phyloP scores from a whole-genome alignment of 1,140 invertebrate species.

The Temnothorax curvispinosus region DNA sequence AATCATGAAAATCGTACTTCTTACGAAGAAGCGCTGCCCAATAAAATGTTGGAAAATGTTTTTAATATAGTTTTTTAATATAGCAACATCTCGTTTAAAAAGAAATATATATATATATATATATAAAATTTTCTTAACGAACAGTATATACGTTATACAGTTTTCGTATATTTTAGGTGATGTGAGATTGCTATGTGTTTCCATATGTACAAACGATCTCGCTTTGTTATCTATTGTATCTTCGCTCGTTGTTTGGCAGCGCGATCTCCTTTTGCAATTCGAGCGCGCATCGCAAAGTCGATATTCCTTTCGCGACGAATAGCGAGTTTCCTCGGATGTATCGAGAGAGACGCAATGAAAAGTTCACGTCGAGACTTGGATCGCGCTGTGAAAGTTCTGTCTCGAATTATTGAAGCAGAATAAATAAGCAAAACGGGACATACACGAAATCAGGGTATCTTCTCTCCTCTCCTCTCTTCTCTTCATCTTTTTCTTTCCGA shows the following conservation, averaged over 20 bases:
- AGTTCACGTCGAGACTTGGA: slow-evolving; percentile 61
- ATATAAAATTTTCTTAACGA: not conserved
- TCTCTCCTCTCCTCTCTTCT: not conserved
- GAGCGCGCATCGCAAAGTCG: slow-evolving; percentile 21
- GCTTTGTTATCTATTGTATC: not conserved
- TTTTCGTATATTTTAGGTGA: not conserved
- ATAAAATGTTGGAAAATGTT: not conserved
- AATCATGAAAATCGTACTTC: not conserved
- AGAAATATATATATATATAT: not conserved
- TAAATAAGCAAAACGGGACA: slow-evolving; percentile 70
- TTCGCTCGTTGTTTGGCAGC: not conserved
- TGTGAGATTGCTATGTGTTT: not conserved
- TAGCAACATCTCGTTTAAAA: not conserved
- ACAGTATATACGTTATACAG: not conserved
- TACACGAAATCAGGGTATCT: slow-evolving; percentile 61
- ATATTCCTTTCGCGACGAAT: slow-evolving; percentile 37
- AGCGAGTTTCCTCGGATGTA: slow-evolving; percentile 19
- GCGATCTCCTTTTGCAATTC: slow-evolving; percentile 14
- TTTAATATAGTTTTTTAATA: not conserved
- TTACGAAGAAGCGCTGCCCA: not conserved
- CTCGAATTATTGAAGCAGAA: slow-evolving; percentile 66
- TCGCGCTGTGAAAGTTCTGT: slow-evolving; percentile 64
- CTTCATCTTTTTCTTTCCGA: not conserved
- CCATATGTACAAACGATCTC: not conserved
- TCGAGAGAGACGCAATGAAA: slow-evolving; percentile 51